Percentiles rank a stretch among this genome's conserved stretches.
Conservation (phyloP, 2,113 vertebrate genomes). For the Myotis davidii region DNA sequence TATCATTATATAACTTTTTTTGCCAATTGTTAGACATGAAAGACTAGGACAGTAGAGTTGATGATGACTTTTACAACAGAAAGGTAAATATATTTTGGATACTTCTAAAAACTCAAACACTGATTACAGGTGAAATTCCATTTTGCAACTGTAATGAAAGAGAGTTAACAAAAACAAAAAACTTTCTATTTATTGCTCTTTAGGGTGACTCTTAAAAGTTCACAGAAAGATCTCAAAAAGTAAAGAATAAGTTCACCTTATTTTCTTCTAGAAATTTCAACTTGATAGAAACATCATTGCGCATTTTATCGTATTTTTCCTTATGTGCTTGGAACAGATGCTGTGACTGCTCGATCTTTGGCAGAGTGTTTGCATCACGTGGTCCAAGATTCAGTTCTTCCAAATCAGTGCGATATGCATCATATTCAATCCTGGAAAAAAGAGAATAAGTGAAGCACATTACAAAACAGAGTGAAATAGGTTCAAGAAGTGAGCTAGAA, state of each 20-base stretch:
- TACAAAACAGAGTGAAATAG: neutral
- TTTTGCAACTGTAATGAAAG: neutral
- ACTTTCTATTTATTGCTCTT: neutral
- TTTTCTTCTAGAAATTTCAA: constrained; percentile 99
- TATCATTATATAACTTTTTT: neutral
- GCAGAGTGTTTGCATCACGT: constrained; percentile 93
- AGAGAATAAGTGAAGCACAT: neutral
- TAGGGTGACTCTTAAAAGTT: constrained; percentile 14
- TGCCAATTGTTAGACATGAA: neutral
- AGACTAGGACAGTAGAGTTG: neutral
- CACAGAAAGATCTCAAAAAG: constrained; percentile 15
- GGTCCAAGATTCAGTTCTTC: constrained; percentile 97
- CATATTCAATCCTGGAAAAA: constrained; percentile 93
- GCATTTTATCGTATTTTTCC: constrained; percentile 97
- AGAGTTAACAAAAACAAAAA: constrained; percentile 16
- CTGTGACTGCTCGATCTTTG: constrained; percentile 96
- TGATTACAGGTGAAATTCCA: constrained; percentile 1
- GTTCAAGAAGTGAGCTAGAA: neutral
- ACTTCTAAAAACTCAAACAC: constrained; percentile 26
- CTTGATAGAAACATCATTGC: constrained; percentile 94
- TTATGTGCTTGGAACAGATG: constrained; percentile 94
- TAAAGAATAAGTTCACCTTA: constrained; percentile 88
- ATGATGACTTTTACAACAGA: neutral
- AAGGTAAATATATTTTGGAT: neutral
- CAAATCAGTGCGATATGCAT: constrained; percentile 97